Base-by-base conservation (phyloP, 2,797 vertebrate species). In the Acrossocheilus fasciatus region DNA sequence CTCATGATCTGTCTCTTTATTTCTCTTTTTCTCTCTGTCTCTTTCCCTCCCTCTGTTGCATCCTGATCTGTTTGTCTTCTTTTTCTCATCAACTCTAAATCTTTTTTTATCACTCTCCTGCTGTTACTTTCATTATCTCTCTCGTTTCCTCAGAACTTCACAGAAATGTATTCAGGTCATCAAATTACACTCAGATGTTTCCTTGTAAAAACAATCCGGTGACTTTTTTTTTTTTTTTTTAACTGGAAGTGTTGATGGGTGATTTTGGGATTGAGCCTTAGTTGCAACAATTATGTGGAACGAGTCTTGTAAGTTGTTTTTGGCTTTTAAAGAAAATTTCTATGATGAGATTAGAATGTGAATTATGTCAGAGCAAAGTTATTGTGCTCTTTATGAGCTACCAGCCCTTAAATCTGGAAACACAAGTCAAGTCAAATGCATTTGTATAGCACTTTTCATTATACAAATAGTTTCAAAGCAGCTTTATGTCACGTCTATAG, bases 61-160 rank as follows among this genome's bases (percentile, higher is more conserved):
- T 76, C 57, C 30, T 82, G 50, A 69, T 78, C 26, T 85, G 83
- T 85, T 78, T 79, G n/a, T 80, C 81, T 75, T 54, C 43, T 79
- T 62, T 78, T 59, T 70, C 26, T 54, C 50, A 64, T 80, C 30
- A 78, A 36, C 47, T 74, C 73, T 57, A 47, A 66, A 26, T 68
- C 26, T 78, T 50, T 36, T 30, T 57, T 82, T 50, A 69, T 69
- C 72, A 20, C 10, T 20, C 66, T 75, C 77, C 68, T 78, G 59
- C 57, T 74, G 62, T 59, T 78, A 52, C 68, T 59, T 10, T 85
- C 45, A 59, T 80, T 72, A 36, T 81, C 36, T 23, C 18, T 80
- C 34, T 86, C 45, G 3, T 86, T 54, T 78, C 64, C 77, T 81
- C 81, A 50, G 69, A 75, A 50, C 75, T 66, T 72, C 50, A 70